Evolutionary conservation across 2,113 vertebrate genomes (phyloP), one percentile per base, ranked within the genome.

Genomic region (Thinocorus orbignyianus): DNA sequence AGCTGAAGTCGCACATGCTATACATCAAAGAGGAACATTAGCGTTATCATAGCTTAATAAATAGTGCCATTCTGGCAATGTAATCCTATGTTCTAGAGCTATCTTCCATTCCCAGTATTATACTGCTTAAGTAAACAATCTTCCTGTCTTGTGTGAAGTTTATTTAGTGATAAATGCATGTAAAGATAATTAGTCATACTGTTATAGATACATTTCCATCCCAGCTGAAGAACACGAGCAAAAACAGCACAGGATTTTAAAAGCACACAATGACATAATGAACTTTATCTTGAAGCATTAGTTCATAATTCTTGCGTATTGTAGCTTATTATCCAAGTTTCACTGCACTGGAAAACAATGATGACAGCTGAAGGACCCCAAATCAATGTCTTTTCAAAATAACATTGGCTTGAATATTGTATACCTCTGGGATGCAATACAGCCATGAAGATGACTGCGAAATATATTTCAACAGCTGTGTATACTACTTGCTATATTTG

Each of bases 21-120:
- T 98, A 98, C 97, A 98, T 98, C 98, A 98, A 98, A 98, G 97
- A 97, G 61, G 97, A 98, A 98, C 98, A 98, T 98, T 98, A 98
- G 98, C 23, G 91, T 98, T 98, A 98, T 98, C 98, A 98, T 97
- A 97, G 98, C 93, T 98, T 98, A 98, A 98, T 98, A 99, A 98
- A 98, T 98, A 98, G 98, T 90, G 93, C 97, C 97, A 98, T 98
- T 97, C 97, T 95, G 97, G 97, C 97, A 97, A 97, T 88, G 96
- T 90, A 97, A 98, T 98, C 97, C 97, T 96, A 78, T 97, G 97
- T 98, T 98, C 97, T 97, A 98, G 97, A 97, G 97, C 95, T 96
- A 98, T 98, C 98, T 98, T 98, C 98, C 97, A 96, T 96, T 97
- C 97, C 94, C 94, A 88, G 97, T 81, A 97, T 97, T 97, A 97